A percentile compares a stretch with the other conserved stretches of the same genome.
Evolutionary conservation across 2,797 vertebrate genomes (phyloP).

Genomic region (Anas acuta): DNA sequence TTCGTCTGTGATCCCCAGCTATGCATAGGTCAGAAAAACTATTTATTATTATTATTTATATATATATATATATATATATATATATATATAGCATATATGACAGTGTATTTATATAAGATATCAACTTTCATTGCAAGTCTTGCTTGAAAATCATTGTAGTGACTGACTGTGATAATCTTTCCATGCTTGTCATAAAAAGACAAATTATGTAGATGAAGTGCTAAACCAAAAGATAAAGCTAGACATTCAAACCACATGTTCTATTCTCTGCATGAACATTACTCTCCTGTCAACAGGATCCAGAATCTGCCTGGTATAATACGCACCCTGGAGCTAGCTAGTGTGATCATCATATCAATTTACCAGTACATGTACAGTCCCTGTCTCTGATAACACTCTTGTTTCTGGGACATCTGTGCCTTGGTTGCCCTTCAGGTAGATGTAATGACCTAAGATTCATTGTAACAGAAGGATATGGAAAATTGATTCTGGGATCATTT

Average conservation of each 20-base stretch:
- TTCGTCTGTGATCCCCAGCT: neutral
- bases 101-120: neutral
- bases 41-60: neutral
- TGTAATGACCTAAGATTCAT: neutral
- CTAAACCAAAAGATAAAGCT: too few relatives aligned
- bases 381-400: neutral
- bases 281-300: neutral
- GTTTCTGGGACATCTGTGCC: neutral
- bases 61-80: too few relatives aligned
- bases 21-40: neutral
- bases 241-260: too few relatives aligned
- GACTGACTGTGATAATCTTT: too few relatives aligned
- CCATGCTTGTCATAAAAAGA: too few relatives aligned
- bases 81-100: neutral
- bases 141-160: too few relatives aligned
- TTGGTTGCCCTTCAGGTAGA: neutral
- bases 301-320: neutral
- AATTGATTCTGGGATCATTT: neutral
- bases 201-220: too few relatives aligned
- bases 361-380: neutral
- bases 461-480: neutral
- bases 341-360: neutral
- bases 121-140: neutral
- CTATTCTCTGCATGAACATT: too few relatives aligned
- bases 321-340: neutral